Evolutionary conservation across 2,888 invertebrate species (phyloP), one percentile per base, ranked within the genome.

Genomic region (Microctonus brassicae): DNA sequence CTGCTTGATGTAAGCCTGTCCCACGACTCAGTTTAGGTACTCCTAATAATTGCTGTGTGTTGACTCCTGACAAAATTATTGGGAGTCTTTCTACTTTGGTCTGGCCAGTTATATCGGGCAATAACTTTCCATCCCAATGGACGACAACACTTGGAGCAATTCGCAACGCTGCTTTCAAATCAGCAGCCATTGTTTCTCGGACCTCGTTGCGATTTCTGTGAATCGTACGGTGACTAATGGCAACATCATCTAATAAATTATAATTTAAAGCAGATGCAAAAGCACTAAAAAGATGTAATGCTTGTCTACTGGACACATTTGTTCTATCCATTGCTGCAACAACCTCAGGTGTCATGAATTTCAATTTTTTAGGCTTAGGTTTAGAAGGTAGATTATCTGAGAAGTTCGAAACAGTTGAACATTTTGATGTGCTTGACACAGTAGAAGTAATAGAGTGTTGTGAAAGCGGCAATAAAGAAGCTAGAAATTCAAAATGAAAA

Each of bases 391-490:
- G n/a, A 22, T 63, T 42, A 47, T 42, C 42, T n/a, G n/a, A 66
- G 66, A 17, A 66, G 36, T 34, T n/a, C n/a, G n/a, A n/a, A n/a
- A n/a, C n/a, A 53, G 36, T 47, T 13, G 63, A 63, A 63, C 5
- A 4, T 47, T 63, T n/a, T 17, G 63, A 63, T 47, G 4, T 11
- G n/a, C 29, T 63, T 17, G 63, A 52, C 0, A n/a, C 20, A 63
- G 52, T 47, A 63, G 52, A 22, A 52, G 47, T n/a, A 55, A 7
- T 66, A 66, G 66, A 57, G 29, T 57, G 39, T 66, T 66, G 66
- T 39, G 66, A 66, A 55, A 55, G 36, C 29, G 66, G 53, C 24
- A 66, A 33, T n/a, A 57, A 1, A 33, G 66, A 66, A 26, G 29
- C 55, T 66, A 57, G 34, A 55, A 66, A 55, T 66, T n/a, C 13